A percentile compares a stretch with the other conserved stretches of the same genome.
phyloP scores from a whole-genome alignment of 2,888 invertebrate species.

The Nemotelus pantherinus region DNA sequence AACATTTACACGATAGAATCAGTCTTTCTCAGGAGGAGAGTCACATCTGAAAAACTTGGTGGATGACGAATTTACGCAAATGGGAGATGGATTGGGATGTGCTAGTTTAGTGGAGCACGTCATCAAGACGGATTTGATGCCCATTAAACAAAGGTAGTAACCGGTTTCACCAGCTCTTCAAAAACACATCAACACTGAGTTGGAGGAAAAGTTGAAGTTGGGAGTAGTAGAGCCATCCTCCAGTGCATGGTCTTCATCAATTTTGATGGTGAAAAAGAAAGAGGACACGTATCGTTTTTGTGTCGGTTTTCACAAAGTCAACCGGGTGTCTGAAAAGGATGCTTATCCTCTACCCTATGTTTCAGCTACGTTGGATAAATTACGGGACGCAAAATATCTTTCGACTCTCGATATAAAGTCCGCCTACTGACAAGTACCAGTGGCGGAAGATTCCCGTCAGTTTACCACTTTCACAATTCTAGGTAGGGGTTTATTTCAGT shows the following conservation, averaged over 20 bases:
- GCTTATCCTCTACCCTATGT: too few relatives aligned
- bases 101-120: constrained; percentile 39
- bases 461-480: too few relatives aligned
- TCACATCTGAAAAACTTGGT: not conserved
- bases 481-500: not conserved
- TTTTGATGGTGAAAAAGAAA: constrained; percentile 52
- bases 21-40: not conserved
- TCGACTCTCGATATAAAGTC: too few relatives aligned
- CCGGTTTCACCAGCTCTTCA: constrained; percentile 53
- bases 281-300: constrained; percentile 52
- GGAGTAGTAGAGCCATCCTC: constrained; percentile 52
- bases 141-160: constrained; percentile 52
- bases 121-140: constrained; percentile 40
- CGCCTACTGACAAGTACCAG: too few relatives aligned
- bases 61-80: not conserved
- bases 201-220: constrained; percentile 52
- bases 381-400: too few relatives aligned
- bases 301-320: constrained; percentile 52
- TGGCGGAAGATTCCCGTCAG: too few relatives aligned
- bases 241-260: constrained; percentile 51
- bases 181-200: constrained; percentile 51
- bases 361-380: not conserved
- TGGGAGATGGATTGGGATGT: constrained; percentile 6
- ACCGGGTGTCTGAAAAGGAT: too few relatives aligned
- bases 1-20: not conserved